A percentile compares a stretch with the other conserved stretches of the same genome.
phyloP scores from a whole-genome alignment of 2,797 vertebrate species.

The Oreochromis grahami region DNA sequence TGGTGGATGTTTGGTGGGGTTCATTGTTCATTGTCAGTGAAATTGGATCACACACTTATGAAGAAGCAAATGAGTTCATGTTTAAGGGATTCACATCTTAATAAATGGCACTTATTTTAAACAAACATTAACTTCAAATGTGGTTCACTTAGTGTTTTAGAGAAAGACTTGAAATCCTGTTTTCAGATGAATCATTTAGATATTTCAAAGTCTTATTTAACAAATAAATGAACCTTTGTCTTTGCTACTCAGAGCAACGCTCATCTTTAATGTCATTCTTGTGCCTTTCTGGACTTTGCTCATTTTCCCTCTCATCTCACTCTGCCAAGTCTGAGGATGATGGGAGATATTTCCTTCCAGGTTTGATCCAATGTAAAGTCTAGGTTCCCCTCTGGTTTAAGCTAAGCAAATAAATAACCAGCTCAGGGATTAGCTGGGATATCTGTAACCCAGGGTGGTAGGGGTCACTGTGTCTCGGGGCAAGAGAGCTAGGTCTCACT shows the following conservation, averaged over 20 bases:
- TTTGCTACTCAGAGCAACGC: not conserved
- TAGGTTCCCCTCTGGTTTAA: slow-evolving; percentile 35
- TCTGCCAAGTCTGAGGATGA: not conserved
- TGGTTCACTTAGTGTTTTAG: not conserved
- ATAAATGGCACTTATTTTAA: not conserved
- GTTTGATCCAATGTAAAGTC: slow-evolving; percentile 28
- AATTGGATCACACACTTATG: not conserved
- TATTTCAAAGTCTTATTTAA: not conserved
- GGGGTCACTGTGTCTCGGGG: slow-evolving; percentile 60
- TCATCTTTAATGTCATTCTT: not conserved
- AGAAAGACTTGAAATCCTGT: fast-evolving
- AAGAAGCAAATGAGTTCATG: not conserved
- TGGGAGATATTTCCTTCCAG: slow-evolving; percentile 41
- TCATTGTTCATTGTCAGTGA: not conserved
- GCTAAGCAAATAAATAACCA: slow-evolving; percentile 64
- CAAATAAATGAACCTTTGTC: not conserved
- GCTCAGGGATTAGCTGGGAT: slow-evolving; percentile 49
- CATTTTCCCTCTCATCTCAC: not conserved
- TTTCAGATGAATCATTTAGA: not conserved
- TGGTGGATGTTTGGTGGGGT: not conserved
- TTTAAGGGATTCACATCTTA: not conserved
- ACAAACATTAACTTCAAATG: not conserved
- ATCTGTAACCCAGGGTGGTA: slow-evolving; percentile 41
- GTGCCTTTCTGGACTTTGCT: slow-evolving; percentile 1
- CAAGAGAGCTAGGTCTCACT: slow-evolving; percentile 33